phyloP scores from a whole-genome alignment of 1,140 invertebrate genomes.

The Cyphomyrmex costatus region DNA sequence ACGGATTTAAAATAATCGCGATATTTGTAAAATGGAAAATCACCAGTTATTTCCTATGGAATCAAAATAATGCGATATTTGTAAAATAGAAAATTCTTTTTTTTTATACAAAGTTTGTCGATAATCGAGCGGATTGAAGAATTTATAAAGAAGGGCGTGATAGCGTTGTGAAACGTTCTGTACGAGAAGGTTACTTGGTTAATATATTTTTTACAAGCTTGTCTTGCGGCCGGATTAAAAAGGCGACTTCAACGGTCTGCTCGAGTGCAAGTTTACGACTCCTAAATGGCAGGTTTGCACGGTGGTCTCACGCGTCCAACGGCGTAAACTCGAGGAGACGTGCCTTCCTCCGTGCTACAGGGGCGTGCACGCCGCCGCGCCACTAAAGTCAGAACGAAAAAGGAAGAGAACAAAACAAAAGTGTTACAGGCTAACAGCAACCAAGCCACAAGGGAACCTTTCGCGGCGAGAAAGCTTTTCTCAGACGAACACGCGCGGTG shows the following conservation, averaged over 20 bases:
- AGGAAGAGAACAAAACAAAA: constrained; percentile 41
- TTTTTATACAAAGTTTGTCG: neutral
- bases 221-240: constrained; percentile 49
- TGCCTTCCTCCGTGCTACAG: constrained; percentile 7
- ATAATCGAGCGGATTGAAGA: neutral
- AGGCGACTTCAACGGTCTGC: constrained; percentile 19
- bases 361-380: constrained; percentile 35
- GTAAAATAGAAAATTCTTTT: neutral
- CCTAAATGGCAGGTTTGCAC: constrained; percentile 60
- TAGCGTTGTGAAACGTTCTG: neutral
- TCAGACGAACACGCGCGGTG: constrained; percentile 1
- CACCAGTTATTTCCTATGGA: neutral
- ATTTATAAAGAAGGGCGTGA: neutral
- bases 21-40: neutral
- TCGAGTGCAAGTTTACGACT: constrained; percentile 68
- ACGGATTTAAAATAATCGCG: neutral
- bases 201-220: constrained; percentile 42
- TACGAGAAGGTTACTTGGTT: constrained; percentile 41
- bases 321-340: constrained; percentile 57
- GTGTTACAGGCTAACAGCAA: constrained; percentile 49
- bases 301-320: constrained; percentile 47
- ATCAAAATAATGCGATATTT: neutral
- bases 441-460: constrained; percentile 40
- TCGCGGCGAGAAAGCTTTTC: constrained; percentile 41
- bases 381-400: constrained; percentile 46